Evolutionary conservation across 2,888 invertebrate genomes (phyloP), one percentile per base, ranked within the genome.

Genomic region (Drosophila gaucha): DNA sequence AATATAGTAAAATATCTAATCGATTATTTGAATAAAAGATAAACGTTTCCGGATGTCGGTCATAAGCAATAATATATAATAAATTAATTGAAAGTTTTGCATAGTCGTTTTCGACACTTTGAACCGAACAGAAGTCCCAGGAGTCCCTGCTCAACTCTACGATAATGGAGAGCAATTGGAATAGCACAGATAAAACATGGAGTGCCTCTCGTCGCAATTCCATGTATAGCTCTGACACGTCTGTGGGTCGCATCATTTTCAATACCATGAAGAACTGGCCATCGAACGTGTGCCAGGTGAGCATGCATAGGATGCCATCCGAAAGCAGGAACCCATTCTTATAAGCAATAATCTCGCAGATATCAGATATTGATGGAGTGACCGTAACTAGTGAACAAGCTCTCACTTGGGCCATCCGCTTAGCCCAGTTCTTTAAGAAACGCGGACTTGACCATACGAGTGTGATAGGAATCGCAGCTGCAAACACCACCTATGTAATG

Each of bases 381-480:
- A 33, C 57, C 5, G 64, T 87, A 6, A 86, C 80, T 6, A 78
- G 72, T 28, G 51, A 66, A 3, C 62, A 86, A 33, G 76, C 79
- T 1, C 55, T 76, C n/a, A 71, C 57, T 0, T 64, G 78, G 66
- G 77, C 74, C 31, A 74, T 84, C 35, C 78, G 82, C 18, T 66
- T 87, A 2, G 84, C 86, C 0, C 78, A 78, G 52, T 55, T 80
- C 5, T 57, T 88, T 6, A 74, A 75, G 49, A 68, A 67, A 8
- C 41, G 72, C 1, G 77, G 74, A 0, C 20, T 89, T 0, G 54
- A 71, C 16, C 75, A 86, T 43, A 71, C 71, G 1, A 80, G 80
- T 52, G 65, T 89, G 12, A 54, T 89, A 9, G 88, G 89, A 2
- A 67, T 90, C 16, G 65, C 79, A 10, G 84, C 80, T 6, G 46